phyloP scores from a whole-genome alignment of 2,797 vertebrate species.

The Clarias pachynema region DNA sequence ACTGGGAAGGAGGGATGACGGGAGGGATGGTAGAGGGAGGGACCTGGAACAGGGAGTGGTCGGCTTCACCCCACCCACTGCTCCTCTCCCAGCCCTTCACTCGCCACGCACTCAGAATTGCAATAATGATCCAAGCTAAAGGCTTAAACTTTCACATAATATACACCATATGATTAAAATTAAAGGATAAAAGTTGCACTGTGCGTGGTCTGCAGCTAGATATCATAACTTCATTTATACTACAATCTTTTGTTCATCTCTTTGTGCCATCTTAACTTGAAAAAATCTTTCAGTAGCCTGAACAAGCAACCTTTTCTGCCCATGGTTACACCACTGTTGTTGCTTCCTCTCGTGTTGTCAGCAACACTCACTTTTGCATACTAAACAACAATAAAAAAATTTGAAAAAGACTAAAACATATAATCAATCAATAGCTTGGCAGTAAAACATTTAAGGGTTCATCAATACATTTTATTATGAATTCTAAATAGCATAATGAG shows the following conservation, averaged over 20 bases:
- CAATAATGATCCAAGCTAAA: not conserved
- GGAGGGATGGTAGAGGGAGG: slow-evolving; percentile 70
- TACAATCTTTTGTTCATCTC: not conserved
- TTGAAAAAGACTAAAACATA: not conserved
- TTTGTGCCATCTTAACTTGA: not conserved
- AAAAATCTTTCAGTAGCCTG: not conserved
- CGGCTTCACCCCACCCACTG: slow-evolving; percentile 71
- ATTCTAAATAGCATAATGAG: not conserved
- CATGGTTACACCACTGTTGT: not conserved
- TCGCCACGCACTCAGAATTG: slow-evolving; percentile 24
- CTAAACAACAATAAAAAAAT: not conserved
- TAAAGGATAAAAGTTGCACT: not conserved
- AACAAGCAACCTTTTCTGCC: not conserved
- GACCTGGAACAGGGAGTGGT: slow-evolving; percentile 73
- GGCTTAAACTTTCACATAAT: not conserved
- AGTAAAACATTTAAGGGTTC: not conserved
- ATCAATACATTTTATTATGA: not conserved
- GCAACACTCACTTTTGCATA: not conserved
- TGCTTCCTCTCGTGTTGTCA: not conserved
- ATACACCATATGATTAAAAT: too few relatives aligned
- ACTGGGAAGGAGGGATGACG: slow-evolving; percentile 62
- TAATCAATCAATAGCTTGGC: not conserved
- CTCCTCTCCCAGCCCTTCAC: not conserved
- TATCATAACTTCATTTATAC: not conserved
- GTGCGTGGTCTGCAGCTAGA: not conserved